A percentile compares a stretch with the other conserved stretches of the same genome.
phyloP scores from a whole-genome alignment of 2,113 vertebrate genomes.

The Raja brachyura region DNA sequence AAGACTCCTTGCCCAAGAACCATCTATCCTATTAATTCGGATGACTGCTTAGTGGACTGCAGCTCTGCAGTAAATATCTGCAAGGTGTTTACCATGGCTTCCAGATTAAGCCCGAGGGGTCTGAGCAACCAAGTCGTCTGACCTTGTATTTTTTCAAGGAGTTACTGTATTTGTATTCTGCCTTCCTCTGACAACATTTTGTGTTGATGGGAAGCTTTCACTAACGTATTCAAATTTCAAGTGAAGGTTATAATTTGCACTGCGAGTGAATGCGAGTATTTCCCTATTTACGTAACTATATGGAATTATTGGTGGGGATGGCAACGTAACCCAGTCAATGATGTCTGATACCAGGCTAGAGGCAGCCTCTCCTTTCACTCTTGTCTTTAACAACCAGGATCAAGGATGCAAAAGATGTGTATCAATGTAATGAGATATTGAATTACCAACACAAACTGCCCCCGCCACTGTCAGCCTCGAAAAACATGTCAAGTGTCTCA shows the following conservation, averaged over 20 bases:
- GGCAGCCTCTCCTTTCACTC: not conserved
- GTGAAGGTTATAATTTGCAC: constrained; percentile 4
- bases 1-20: too few relatives aligned
- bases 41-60: too few relatives aligned
- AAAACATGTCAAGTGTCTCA: constrained; percentile 34
- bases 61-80: too few relatives aligned
- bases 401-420: constrained; percentile 38
- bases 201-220: not conserved
- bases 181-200: not conserved
- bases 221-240: not conserved
- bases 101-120: too few relatives aligned
- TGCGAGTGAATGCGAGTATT: not conserved
- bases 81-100: not conserved
- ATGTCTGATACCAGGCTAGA: constrained; percentile 2
- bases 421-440: constrained; percentile 35
- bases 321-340: not conserved
- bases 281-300: not conserved
- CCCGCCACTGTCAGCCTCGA: constrained; percentile 12
- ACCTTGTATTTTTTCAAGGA: not conserved
- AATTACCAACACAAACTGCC: constrained; percentile 31
- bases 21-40: too few relatives aligned
- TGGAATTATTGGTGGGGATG: not conserved
- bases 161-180: not conserved
- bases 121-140: not conserved
- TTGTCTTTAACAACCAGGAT: constrained; percentile 33